Evolutionary conservation across 2,797 vertebrate genomes (phyloP).

Genomic region (Toxotes lorentzi): DNA sequence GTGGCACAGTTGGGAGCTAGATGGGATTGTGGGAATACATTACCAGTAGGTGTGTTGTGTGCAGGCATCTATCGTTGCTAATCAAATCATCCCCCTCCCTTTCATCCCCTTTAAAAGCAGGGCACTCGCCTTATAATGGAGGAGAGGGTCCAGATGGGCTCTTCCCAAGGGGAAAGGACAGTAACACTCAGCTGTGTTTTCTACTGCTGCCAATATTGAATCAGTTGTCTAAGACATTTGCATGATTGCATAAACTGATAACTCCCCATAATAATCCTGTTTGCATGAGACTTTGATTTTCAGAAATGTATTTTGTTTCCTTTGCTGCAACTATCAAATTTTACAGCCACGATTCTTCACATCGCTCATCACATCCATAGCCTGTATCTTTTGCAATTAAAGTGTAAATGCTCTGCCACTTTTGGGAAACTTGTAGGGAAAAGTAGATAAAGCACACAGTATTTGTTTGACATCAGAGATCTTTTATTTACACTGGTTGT

Average conservation of each 20-base stretch:
- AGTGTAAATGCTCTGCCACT: constrained; percentile 18
- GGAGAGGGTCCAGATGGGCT: constrained; percentile 23
- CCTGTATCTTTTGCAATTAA: background rate
- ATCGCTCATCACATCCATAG: constrained; percentile 3
- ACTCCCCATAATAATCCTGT: constrained; percentile 15
- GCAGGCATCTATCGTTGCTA: constrained; percentile 41
- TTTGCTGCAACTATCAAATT: constrained; percentile 13
- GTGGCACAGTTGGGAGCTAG: constrained; percentile 38
- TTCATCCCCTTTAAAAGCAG: constrained; percentile 52
- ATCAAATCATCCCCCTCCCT: constrained; percentile 59
- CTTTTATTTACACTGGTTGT: background rate
- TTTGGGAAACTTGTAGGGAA: background rate
- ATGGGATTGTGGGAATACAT: constrained; percentile 61
- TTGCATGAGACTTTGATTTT: constrained; percentile 12
- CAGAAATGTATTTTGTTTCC: constrained; percentile 11
- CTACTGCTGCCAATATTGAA: background rate
- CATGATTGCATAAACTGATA: constrained; percentile 14
- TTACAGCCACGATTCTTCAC: background rate
- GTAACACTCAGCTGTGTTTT: background rate
- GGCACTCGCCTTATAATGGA: constrained; percentile 33
- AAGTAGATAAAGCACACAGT: background rate
- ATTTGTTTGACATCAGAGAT: constrained; percentile 16
- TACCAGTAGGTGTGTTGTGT: constrained; percentile 42
- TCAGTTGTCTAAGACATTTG: background rate
- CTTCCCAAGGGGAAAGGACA: constrained; percentile 18